phyloP scores from a whole-genome alignment of 2,888 invertebrate genomes.

The Lymantria monacha region DNA sequence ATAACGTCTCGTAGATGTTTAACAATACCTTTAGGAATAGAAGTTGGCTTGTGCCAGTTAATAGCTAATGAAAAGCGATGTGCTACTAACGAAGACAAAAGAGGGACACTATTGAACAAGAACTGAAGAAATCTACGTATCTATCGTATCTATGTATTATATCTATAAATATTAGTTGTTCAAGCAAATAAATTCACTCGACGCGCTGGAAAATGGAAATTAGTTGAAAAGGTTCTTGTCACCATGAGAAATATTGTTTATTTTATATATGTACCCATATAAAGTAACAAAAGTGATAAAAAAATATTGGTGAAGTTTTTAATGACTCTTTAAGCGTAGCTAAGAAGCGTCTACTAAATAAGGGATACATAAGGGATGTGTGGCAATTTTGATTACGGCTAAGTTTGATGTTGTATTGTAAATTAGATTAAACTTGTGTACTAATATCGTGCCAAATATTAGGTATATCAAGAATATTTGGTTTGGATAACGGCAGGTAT shows the following conservation, averaged over 20 bases:
- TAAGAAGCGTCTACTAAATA: constrained; percentile 12
- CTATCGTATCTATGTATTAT: not conserved
- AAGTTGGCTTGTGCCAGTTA: constrained; percentile 49
- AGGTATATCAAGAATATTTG: no score
- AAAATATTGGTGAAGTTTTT: constrained; percentile 73
- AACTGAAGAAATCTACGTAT: constrained; percentile 38
- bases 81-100: constrained; percentile 62
- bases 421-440: no score
- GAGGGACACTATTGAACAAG: constrained; percentile 39
- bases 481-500: no score
- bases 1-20: constrained; percentile 41
- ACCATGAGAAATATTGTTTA: constrained; percentile 64
- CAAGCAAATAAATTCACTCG: constrained; percentile 55
- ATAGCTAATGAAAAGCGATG: constrained; percentile 68
- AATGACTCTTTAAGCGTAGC: constrained; percentile 50
- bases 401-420: no score
- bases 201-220: constrained; percentile 61
- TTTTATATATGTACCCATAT: constrained; percentile 54
- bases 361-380: no score
- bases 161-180: constrained; percentile 5
- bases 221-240: constrained; percentile 62
- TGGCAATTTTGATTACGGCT: no score
- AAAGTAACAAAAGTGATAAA: constrained; percentile 70
- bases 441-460: no score
- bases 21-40: constrained; percentile 36